Base-by-base conservation (phyloP, 2,113 vertebrate genomes). In the Notothenia rossii region DNA sequence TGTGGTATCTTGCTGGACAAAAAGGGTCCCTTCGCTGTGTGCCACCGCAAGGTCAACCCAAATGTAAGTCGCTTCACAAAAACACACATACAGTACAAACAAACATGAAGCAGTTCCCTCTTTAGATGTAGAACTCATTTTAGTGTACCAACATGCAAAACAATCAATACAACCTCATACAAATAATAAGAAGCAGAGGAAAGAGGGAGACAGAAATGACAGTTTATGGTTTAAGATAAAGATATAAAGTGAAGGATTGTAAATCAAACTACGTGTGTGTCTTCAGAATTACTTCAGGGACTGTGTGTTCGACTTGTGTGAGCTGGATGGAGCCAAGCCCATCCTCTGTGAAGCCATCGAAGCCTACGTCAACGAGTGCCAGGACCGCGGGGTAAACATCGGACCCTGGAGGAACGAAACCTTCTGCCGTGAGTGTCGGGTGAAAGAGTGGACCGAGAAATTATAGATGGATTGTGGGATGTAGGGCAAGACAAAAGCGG, bases 231-330 rank as follows among this genome's bases (percentile, higher is more conserved):
- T 33, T 29, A 20, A 25, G 15, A 55, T 55, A 1, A 48, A 50
- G 10, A 53, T 9, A 61, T 11, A 51, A 36, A 43, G 43, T 20
- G 10, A 22, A 49, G 5, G 0, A 58, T 46, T 54, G 12, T 60
- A 53, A 50, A 4, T n/a, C 22, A 45, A 59, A 15, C 12, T 58
- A 20, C 25, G 20, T 56, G 12, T 72, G 2, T 85, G 15, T 60
- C n/a, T 63, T 73, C 66, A 95, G 94, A 83, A 75, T 71, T 94
- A 94, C 92, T 95, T 93, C 83, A 83, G 68, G 84, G 93, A 93
- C 85, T 93, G 95, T 67, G 4, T 95, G 46, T 96, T 93, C 90
- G 95, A 96, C 71, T 55, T 95, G 76, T 96, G 95, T 84, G 94
- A 90, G 62, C 85, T 95, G 90, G 92, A 89, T 2, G 95, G 95